A percentile compares a stretch with the other conserved stretches of the same genome.
phyloP scores from a whole-genome alignment of 2,888 invertebrate species.

The Urechis unicinctus region DNA sequence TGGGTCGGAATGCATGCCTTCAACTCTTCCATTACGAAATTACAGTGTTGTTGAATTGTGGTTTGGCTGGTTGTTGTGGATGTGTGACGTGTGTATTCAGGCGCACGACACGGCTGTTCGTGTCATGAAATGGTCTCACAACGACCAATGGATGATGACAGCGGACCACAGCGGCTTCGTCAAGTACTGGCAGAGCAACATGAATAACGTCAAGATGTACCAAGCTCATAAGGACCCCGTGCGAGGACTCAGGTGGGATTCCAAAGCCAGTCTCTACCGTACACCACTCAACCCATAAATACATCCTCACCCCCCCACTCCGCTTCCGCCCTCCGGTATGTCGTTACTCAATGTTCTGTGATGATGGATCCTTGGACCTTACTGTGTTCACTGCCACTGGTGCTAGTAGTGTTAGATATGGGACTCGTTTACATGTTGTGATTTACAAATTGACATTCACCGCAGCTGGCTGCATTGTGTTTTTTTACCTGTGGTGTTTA shows the following conservation, averaged over 20 bases:
- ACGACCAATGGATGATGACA: constrained; percentile 99
- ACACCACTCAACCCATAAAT: background rate
- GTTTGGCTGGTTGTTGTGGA: too few species aligned
- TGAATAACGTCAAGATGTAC: constrained; percentile 99
- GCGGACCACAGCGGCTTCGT: constrained; percentile 98
- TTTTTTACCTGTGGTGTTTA: too few species aligned
- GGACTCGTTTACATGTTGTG: too few species aligned
- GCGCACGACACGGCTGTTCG: constrained; percentile 99
- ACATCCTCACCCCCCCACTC: background rate
- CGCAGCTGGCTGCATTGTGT: too few species aligned
- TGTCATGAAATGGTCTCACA: constrained; percentile 99
- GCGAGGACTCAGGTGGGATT: constrained; percentile 84
- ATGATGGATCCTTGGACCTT: too few species aligned
- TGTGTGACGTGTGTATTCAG: constrained; percentile 57
- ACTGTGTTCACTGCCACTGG: too few species aligned
- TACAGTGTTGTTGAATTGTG: too few species aligned
- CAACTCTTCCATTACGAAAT: too few species aligned
- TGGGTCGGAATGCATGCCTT: too few species aligned
- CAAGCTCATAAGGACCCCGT: constrained; percentile 99
- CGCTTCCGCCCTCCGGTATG: background rate
- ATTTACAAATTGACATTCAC: too few species aligned
- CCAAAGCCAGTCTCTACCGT: too few species aligned
- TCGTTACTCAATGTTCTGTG: background rate
- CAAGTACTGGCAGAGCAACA: constrained; percentile 99
- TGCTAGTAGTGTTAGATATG: too few species aligned